These are phyloP conservation scores for Gallinago jamesoni DNA, from an alignment of 2,113 vertebrate genomes.

Conservation along the genomic window DNA sequence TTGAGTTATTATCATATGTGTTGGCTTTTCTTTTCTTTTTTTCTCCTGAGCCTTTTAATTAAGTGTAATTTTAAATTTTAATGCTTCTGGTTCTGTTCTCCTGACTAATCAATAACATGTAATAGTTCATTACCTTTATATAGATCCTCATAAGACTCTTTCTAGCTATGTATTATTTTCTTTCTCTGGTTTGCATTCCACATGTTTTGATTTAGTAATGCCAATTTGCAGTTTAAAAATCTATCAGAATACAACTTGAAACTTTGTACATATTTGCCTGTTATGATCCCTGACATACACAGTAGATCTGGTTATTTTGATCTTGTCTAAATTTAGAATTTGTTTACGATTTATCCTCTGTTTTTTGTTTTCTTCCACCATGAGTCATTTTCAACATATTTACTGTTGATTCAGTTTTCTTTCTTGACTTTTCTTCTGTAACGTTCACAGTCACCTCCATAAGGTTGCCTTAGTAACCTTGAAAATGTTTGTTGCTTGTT, in stretches of 20 bases:
- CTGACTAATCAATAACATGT: not conserved
- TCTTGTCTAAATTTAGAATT: not conserved
- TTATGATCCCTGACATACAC: not conserved
- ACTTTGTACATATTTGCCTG: not conserved
- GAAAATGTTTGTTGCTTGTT: not conserved
- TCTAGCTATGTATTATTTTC: not conserved
- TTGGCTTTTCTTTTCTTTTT: not conserved
- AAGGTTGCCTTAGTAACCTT: not conserved
- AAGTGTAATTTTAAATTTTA: not conserved
- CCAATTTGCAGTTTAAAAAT: not conserved
- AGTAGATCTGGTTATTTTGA: not conserved
- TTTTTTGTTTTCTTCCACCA: not conserved
- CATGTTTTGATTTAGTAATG: not conserved
- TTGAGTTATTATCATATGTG: not conserved
- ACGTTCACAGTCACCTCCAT: not conserved
- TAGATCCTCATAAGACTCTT: not conserved
- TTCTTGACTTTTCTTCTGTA: not conserved
- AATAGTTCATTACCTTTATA: not conserved
- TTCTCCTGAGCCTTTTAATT: not conserved
- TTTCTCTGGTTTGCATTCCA: not conserved
- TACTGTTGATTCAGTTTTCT: not conserved
- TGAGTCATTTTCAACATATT: not conserved
- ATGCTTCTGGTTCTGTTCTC: not conserved
- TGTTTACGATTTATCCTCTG: not conserved
- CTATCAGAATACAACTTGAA: not conserved